These are phyloP conservation scores for Procavia capensis DNA, from an alignment of 2,113 vertebrate genomes.

Conservation along the genomic window DNA sequence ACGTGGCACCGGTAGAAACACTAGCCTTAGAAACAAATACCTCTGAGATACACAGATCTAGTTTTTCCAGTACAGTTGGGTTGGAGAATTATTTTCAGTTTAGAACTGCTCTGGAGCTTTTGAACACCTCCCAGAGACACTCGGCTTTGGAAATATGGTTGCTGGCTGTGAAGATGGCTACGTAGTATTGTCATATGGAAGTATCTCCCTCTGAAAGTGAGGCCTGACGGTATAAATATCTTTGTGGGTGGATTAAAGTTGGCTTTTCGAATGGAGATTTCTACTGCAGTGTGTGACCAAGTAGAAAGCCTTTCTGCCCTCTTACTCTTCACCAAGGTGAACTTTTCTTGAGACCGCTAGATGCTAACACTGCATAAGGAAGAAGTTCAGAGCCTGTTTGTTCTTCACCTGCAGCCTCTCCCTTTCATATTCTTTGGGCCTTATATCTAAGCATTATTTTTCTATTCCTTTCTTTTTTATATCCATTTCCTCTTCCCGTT, in stretches of 20 bases:
- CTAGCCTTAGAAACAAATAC: not conserved
- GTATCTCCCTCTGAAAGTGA: not conserved
- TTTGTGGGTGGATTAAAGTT: not conserved
- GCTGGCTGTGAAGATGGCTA: not conserved
- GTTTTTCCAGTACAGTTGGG: not conserved
- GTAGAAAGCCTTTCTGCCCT: not conserved
- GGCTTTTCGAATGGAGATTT: not conserved
- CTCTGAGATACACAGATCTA: not conserved
- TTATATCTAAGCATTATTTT: not conserved
- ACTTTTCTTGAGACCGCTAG: not conserved
- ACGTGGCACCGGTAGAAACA: not conserved
- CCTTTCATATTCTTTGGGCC: not conserved
- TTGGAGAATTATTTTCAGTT: constrained; percentile 21
- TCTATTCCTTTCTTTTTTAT: not conserved
- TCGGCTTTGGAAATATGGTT: not conserved
- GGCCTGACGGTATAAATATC: not conserved
- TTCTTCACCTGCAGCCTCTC: not conserved
- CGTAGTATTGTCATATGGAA: not conserved
- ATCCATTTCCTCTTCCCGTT: not conserved
- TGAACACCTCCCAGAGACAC: not conserved
- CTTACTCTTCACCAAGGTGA: not conserved
- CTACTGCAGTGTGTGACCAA: not conserved
- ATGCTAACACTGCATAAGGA: not conserved
- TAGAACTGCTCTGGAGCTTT: not conserved
- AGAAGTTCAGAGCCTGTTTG: not conserved